A percentile compares a stretch with the other conserved stretches of the same genome.
These are phyloP conservation scores for Ennomos quercinarius DNA, from an alignment of 2,888 invertebrate species.

Conservation along the genomic window DNA sequence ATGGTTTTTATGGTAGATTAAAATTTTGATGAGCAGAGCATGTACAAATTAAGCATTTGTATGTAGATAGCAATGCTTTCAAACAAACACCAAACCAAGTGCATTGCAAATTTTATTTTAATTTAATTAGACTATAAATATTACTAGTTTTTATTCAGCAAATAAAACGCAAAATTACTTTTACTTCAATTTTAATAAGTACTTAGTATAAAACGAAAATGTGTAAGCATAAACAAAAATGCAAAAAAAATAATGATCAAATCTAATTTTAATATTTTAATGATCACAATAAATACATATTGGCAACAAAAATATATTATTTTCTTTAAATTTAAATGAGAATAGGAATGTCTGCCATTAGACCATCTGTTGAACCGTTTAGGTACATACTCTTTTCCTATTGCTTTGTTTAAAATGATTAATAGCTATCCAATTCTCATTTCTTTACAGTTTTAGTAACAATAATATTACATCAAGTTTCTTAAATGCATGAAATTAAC, in stretches of 20 bases:
- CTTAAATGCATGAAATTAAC: constrained; percentile 64
- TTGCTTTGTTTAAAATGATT: too few relatives aligned
- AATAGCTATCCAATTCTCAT: constrained; percentile 42
- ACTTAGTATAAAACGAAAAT: constrained; percentile 61
- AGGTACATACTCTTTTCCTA: too few relatives aligned
- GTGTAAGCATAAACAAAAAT: constrained; percentile 65
- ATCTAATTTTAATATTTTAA: constrained; percentile 33
- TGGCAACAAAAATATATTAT: constrained; percentile 36
- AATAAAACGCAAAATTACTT: constrained; percentile 20
- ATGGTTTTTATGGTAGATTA: too few relatives aligned
- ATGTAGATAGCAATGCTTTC: too few relatives aligned
- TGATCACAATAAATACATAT: constrained; percentile 32
- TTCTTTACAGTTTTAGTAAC: constrained; percentile 27
- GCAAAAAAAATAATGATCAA: constrained; percentile 60
- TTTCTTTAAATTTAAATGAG: constrained; percentile 47
- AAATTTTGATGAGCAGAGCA: too few relatives aligned
- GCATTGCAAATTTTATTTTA: too few relatives aligned
- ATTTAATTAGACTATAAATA: too few relatives aligned
- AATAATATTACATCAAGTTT: constrained; percentile 35
- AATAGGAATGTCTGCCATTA: constrained; percentile 42
- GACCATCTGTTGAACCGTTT: too few relatives aligned
- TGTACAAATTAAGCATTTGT: too few relatives aligned
- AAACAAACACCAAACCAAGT: too few relatives aligned
- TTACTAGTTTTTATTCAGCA: background rate
- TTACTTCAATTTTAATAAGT: constrained; percentile 47